Base-by-base conservation (phyloP, 2,797 vertebrate species). In the Tamandua tetradactyla region DNA sequence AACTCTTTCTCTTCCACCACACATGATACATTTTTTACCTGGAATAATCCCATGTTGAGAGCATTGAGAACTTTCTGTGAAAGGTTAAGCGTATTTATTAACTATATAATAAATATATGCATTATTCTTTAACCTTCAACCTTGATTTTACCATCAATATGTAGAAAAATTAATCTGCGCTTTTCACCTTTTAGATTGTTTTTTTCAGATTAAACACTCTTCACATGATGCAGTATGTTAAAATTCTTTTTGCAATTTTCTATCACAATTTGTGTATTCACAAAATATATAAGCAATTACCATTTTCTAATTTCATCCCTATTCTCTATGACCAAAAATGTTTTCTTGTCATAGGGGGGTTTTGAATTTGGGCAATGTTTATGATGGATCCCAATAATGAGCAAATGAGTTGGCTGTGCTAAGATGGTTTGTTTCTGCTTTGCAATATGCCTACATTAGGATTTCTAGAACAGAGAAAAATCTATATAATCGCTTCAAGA, bases 121-220 rank as follows among this genome's bases (percentile, higher is more conserved):
- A 74, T 1, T 78, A 12, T 49, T 8, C 3, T 86, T 55, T 68
- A 37, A 57, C 32, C 83, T 89, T 95, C 44, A 61, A 49, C 6
- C 23, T 92, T 87, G 15, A 68, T 57, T 91, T 80, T 71, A 52
- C 25, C 25, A 92, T 30, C 25, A 82, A 23, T 30, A 91, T 35
- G 14, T 42, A 64, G 55, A 81, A 93, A 57, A 4, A 79, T 17
- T 87, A 69, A 59, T 52, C 30, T 94, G 57, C 4, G 62, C 0
- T 66, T 93, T 86, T 93, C 7, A 71, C 59, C 93, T 71, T 92
- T 91, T 83, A 47, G 5, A 42, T 40, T 14, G 59, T 7, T 40
- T 88, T 91, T 91, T 75, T 47, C 44, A 93, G 47, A 66, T 61
- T 88, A 79, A 93, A 13, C 8, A 74, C 62, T n/a, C 44, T 74